Percentiles rank a stretch among this genome's conserved stretches.
Conservation (phyloP, 2,888 invertebrate species). For the Trissonchulus sp. region DNA sequence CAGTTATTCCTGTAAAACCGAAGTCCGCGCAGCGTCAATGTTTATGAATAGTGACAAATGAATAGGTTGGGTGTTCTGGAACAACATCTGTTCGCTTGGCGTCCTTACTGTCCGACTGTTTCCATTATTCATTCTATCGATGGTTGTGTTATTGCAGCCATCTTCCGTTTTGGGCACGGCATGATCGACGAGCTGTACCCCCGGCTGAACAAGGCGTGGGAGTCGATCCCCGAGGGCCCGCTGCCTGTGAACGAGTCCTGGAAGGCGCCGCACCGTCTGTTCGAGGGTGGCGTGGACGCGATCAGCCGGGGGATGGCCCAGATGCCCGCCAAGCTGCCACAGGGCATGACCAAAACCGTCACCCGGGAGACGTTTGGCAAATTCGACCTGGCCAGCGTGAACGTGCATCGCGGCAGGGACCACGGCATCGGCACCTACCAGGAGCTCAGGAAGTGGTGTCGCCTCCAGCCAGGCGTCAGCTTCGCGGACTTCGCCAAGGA, state of each 20-base stretch:
- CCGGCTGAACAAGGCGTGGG: slow-evolving; percentile 71
- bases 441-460: slow-evolving; percentile 77
- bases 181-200: slow-evolving; percentile 61
- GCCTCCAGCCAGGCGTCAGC: slow-evolving; percentile 60
- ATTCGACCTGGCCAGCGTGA: slow-evolving; percentile 83
- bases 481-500: background rate
- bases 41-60: no score
- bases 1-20: no score
- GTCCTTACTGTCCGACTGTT: no score
- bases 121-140: no score
- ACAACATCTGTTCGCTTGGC: no score
- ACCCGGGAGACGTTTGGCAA: slow-evolving; percentile 74
- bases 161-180: slow-evolving; percentile 28
- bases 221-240: slow-evolving; percentile 76
- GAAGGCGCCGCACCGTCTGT: slow-evolving; percentile 70
- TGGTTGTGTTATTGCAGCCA: background rate
- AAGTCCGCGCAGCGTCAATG: no score
- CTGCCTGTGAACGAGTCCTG: slow-evolving; percentile 58
- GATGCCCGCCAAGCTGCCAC: slow-evolving; percentile 45
- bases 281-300: slow-evolving; percentile 95
- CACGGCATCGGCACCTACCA: slow-evolving; percentile 80
- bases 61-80: no score
- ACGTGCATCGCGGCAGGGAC: slow-evolving; percentile 63
- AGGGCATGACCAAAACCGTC: slow-evolving; percentile 83
- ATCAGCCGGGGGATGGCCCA: slow-evolving; percentile 62